These are phyloP conservation scores for Arizona elegans DNA, from an alignment of 2,113 vertebrate genomes.

Conservation along the genomic window DNA sequence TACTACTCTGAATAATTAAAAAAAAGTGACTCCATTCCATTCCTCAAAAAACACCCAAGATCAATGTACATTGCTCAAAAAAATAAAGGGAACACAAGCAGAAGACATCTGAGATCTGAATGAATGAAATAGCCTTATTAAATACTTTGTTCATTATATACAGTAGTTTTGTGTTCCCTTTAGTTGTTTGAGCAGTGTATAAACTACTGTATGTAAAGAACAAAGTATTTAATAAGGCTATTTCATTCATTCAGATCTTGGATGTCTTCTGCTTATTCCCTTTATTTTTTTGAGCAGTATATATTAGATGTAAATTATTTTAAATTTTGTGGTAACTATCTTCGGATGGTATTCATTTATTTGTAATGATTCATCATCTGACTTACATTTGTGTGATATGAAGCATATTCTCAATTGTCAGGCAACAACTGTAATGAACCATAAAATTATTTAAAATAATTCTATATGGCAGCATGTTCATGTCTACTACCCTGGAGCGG, in stretches of 20 bases:
- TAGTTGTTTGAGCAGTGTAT: too few species aligned
- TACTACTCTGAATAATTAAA: slow-evolving; percentile 25
- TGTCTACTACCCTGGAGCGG: neutral
- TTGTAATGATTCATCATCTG: neutral
- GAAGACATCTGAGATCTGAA: too few species aligned
- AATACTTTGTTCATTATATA: too few species aligned
- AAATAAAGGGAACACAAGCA: too few species aligned
- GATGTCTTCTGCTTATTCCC: too few species aligned
- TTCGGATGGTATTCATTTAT: neutral
- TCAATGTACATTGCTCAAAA: too few species aligned
- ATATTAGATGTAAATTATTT: neutral
- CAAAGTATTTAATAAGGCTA: too few species aligned
- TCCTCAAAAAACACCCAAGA: neutral
- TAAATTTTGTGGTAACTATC: neutral
- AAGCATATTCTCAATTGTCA: neutral
- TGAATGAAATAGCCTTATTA: too few species aligned
- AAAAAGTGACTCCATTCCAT: neutral
- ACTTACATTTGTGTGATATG: neutral
- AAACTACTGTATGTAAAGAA: too few species aligned
- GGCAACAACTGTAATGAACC: neutral
- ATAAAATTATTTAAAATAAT: neutral
- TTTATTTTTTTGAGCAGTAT: too few species aligned
- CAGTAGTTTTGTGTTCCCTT: too few species aligned
- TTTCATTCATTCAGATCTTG: too few species aligned
- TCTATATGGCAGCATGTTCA: neutral